Conservation (phyloP, 2,113 vertebrate species). For the Oplegnathus fasciatus region DNA sequence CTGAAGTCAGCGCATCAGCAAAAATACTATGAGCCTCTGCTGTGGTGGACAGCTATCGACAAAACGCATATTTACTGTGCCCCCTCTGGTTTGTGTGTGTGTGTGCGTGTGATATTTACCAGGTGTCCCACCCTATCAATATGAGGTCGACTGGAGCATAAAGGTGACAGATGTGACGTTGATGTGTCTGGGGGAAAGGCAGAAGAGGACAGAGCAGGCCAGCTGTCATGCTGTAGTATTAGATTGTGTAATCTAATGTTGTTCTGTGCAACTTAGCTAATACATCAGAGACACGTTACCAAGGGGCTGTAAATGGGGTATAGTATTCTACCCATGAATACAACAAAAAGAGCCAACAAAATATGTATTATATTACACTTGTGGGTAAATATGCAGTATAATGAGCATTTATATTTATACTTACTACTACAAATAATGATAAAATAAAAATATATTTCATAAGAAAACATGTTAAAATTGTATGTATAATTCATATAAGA, state of each 20-base stretch:
- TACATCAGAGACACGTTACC: neutral
- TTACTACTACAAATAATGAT: too few relatives aligned
- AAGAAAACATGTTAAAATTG: neutral
- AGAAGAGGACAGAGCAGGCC: constrained; percentile 16
- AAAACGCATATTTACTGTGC: constrained; percentile 68
- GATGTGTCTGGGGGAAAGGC: constrained; percentile 31
- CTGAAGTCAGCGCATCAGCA: constrained; percentile 62
- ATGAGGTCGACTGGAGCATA: constrained; percentile 50
- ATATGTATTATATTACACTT: neutral
- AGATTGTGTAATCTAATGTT: constrained; percentile 18
- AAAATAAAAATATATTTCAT: neutral
- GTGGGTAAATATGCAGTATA: neutral
- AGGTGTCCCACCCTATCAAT: constrained; percentile 40
- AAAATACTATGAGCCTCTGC: constrained; percentile 44
- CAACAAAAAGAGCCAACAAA: neutral
- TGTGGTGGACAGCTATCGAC: constrained; percentile 71
- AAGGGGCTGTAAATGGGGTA: neutral
- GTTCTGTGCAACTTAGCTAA: neutral
- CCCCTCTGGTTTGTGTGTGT: constrained; percentile 25
- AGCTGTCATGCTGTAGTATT: constrained; percentile 24
- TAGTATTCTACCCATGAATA: neutral
- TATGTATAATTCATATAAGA: neutral
- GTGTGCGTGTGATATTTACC: constrained; percentile 19
- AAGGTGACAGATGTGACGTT: constrained; percentile 64
- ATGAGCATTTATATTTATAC: neutral